phyloP scores from a whole-genome alignment of 2,113 vertebrate species.

The Turnix velox region DNA sequence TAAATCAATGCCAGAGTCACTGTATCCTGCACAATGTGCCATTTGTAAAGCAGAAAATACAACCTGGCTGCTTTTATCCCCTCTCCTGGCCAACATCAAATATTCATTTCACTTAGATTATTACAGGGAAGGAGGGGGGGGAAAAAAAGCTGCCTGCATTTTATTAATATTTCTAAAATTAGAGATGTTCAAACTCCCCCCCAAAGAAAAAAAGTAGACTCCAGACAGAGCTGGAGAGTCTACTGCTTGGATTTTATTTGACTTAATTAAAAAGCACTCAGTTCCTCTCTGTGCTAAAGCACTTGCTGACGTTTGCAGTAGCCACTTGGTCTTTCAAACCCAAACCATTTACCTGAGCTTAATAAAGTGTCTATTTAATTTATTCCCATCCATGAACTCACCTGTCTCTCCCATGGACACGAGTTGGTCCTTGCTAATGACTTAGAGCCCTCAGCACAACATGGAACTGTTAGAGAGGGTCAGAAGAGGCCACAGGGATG shows the following conservation, averaged over 20 bases:
- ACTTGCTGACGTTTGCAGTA: slow-evolving; percentile 55
- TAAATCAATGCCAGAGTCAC: slow-evolving; percentile 27
- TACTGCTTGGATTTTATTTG: slow-evolving; percentile 40
- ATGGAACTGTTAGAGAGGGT: no score
- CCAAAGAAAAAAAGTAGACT: slow-evolving; percentile 27
- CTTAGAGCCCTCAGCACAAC: no score
- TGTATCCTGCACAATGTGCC: slow-evolving; percentile 21
- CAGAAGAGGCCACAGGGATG: no score
- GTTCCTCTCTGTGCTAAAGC: slow-evolving; percentile 27
- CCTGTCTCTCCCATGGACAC: slow-evolving; percentile 28
- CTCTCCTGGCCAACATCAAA: slow-evolving; percentile 20
- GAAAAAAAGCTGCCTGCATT: slow-evolving; percentile 4
- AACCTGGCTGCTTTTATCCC: not conserved
- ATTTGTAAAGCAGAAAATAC: slow-evolving; percentile 63
- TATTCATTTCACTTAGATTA: slow-evolving; percentile 43
- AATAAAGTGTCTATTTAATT: slow-evolving; percentile 61
- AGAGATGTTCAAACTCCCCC: slow-evolving; percentile 13
- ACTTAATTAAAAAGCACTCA: slow-evolving; percentile 67
- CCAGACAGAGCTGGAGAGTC: slow-evolving; percentile 3
- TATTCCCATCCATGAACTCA: slow-evolving; percentile 27
- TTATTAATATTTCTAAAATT: slow-evolving; percentile 52
- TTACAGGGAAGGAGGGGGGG: no score
- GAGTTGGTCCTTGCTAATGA: not conserved
- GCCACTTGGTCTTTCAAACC: slow-evolving; percentile 56
- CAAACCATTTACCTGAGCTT: slow-evolving; percentile 61